A percentile compares a stretch with the other conserved stretches of the same genome.
Conservation (phyloP, 2,888 invertebrate species). For the Pseudoips prasinana region DNA sequence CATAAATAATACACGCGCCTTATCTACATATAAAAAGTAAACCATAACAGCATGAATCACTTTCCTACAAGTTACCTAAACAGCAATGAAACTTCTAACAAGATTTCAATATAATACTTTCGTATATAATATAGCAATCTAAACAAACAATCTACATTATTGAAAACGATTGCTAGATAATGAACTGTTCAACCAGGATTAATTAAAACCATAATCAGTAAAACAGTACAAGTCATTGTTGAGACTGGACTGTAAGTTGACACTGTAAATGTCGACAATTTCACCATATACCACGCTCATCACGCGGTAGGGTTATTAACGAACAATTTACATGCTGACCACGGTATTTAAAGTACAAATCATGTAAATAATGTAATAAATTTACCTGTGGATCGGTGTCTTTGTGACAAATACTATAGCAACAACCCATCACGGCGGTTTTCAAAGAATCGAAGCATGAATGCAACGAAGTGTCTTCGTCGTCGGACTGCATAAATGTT, state of each 20-base stretch:
- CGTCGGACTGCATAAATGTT: slow-evolving; percentile 77
- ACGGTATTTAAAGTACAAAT: slow-evolving; percentile 8
- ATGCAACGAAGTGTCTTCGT: slow-evolving; percentile 69
- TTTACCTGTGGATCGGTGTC: slow-evolving; percentile 86
- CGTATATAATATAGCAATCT: no score
- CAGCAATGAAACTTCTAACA: slow-evolving; percentile 1
- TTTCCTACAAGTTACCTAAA: slow-evolving; percentile 12
- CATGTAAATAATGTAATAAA: slow-evolving; percentile 16
- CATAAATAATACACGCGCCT: no score
- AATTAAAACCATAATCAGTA: slow-evolving; percentile 37
- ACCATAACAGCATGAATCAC: slow-evolving; percentile 7
- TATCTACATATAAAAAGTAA: no score
- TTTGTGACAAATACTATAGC: slow-evolving; percentile 88
- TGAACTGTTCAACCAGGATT: slow-evolving; percentile 52
- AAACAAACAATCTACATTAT: no score
- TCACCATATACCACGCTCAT: no score
- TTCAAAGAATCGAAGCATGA: slow-evolving; percentile 76
- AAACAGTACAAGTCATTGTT: slow-evolving; percentile 14
- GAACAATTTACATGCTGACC: neutral
- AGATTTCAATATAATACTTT: slow-evolving; percentile 7
- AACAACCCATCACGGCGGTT: slow-evolving; percentile 84
- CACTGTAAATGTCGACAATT: no score
- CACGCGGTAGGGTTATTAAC: no score
- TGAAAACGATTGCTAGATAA: slow-evolving; percentile 23
- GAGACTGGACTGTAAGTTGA: neutral